These are phyloP conservation scores for Acrocyrtus sp. DNA, from an alignment of 2,888 invertebrate genomes.

Conservation along the genomic window DNA sequence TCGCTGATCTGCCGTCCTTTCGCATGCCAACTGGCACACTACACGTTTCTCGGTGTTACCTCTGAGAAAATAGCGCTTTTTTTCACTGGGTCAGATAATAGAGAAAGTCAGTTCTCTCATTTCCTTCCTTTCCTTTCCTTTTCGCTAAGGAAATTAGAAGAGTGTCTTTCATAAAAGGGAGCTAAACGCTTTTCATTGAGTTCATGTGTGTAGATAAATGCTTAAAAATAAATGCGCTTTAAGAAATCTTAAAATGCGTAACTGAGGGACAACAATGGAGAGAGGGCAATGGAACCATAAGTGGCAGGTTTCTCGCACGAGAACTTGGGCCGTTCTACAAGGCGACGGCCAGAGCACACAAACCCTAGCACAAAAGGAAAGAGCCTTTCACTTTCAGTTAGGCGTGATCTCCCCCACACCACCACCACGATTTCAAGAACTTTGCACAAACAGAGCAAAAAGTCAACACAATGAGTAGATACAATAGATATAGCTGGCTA, in stretches of 20 bases:
- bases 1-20: conserved; percentile 30
- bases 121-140: neutral
- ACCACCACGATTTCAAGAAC: neutral
- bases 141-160: neutral
- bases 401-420: conserved; percentile 2
- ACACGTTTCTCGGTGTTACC: no score
- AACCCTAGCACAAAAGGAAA: conserved; percentile 8
- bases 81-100: no score
- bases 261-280: no score
- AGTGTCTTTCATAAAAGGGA: no score
- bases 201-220: no score
- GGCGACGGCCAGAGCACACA: no score
- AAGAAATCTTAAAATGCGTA: no score
- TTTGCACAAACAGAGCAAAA: neutral
- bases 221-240: no score
- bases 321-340: neutral
- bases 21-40: conserved; percentile 14
- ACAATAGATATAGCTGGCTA: neutral
- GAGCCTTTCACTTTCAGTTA: conserved; percentile 27
- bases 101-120: no score
- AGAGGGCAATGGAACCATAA: neutral
- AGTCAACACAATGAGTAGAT: neutral
- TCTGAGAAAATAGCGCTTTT: no score
- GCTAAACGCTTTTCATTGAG: no score
- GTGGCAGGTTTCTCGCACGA: conserved; percentile 23